These are phyloP conservation scores for Podarcis siculus DNA, from an alignment of 2,797 vertebrate species.

Conservation along the genomic window DNA sequence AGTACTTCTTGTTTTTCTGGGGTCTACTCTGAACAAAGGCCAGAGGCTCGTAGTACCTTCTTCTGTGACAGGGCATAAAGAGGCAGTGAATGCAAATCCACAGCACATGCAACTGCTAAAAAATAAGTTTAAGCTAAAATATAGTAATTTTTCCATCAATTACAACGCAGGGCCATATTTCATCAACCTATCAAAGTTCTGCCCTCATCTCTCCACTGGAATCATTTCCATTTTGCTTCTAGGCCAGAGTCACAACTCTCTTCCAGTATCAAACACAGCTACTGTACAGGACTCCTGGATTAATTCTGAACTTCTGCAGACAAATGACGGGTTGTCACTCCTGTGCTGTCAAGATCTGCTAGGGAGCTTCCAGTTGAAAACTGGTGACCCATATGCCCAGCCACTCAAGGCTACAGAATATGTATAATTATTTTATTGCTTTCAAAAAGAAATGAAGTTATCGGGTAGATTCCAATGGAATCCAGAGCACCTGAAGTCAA, in stretches of 20 bases:
- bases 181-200: fast-evolving
- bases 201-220: not conserved
- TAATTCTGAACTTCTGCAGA: not conserved
- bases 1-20: not conserved
- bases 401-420: not conserved
- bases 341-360: fast-evolving
- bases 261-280: not conserved
- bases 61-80: not conserved
- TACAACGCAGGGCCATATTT: not conserved
- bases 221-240: not conserved
- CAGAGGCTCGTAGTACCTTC: fast-evolving
- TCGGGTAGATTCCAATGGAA: not conserved
- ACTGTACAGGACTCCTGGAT: fast-evolving
- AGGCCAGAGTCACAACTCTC: not conserved
- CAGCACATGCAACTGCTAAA: not conserved
- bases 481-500: not conserved
- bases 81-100: not conserved
- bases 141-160: fast-evolving
- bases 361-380: not conserved
- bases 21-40: not conserved
- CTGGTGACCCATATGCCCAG: not conserved
- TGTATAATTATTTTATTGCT: not conserved
- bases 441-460: not conserved
- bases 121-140: not conserved
- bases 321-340: not conserved